A percentile compares a stretch with the other conserved stretches of the same genome.
Conservation (phyloP, 2,888 invertebrate species). For the Apotomis betuletana region DNA sequence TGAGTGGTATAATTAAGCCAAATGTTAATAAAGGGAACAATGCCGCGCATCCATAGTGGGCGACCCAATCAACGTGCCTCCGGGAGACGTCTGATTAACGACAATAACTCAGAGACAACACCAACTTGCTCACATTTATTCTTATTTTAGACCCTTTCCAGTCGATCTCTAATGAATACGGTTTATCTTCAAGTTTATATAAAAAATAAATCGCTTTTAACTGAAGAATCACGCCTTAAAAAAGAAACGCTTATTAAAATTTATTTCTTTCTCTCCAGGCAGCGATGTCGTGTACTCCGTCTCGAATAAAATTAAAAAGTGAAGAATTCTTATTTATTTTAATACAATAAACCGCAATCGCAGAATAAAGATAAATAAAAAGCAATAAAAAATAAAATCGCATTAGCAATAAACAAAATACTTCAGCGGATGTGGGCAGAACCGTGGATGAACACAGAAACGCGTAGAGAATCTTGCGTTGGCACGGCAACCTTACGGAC, state of each 20-base stretch:
- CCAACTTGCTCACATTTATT: conserved; percentile 78
- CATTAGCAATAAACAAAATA: conserved; percentile 85
- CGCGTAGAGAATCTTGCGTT: conserved; percentile 53
- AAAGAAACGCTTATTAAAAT: conserved; percentile 84
- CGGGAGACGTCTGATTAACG: conserved; percentile 74
- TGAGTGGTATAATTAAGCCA: conserved; percentile 65
- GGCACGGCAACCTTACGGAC: neutral
- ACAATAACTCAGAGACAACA: conserved; percentile 80
- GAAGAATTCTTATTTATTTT: conserved; percentile 84
- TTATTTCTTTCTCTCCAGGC: conserved; percentile 82
- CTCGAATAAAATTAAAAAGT: conserved; percentile 83
- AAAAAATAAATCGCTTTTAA: conserved; percentile 83
- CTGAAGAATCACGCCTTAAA: conserved; percentile 84
- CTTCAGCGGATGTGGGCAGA: conserved; percentile 83
- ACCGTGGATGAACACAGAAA: conserved; percentile 68
- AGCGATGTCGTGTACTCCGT: conserved; percentile 81
- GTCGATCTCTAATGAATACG: conserved; percentile 83
- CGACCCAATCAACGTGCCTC: conserved; percentile 75
- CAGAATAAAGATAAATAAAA: conserved; percentile 84
- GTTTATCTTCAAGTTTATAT: conserved; percentile 82
- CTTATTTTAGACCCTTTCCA: conserved; percentile 81
- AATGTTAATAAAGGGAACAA: conserved; percentile 72
- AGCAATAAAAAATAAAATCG: conserved; percentile 84
- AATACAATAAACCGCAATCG: conserved; percentile 84
- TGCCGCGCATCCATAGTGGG: conserved; percentile 56